phyloP scores from a whole-genome alignment of 30 jellyfish, hydroid and myxozoan species.

The Catostylus mosaicus region DNA sequence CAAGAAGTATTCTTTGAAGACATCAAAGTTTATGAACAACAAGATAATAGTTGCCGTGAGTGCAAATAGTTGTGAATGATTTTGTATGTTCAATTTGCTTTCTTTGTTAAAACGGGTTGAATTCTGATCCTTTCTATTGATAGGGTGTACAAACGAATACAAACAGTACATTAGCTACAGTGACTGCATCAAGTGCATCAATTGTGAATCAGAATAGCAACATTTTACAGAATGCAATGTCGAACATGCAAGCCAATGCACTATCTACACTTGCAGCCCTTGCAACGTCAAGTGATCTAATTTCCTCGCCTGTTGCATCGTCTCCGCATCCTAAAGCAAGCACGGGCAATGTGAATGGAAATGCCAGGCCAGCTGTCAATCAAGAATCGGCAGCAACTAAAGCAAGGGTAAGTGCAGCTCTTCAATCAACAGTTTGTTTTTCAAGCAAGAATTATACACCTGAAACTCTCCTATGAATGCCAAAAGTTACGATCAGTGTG shows the following conservation, averaged over 20 bases:
- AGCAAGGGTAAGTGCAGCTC: constrained; percentile 25
- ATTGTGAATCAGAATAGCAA: constrained; percentile 35
- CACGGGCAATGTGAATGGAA: constrained; percentile 39
- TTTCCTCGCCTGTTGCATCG: constrained; percentile 18
- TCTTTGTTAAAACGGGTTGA: background rate
- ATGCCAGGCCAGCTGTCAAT: constrained; percentile 9
- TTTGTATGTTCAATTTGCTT: too few species aligned
- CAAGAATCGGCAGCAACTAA: constrained; percentile 17
- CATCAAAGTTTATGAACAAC: too few species aligned
- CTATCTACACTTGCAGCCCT: constrained; percentile 97
- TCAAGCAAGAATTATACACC: too few species aligned
- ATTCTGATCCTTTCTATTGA: too few species aligned
- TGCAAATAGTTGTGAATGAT: too few species aligned
- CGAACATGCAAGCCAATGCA: constrained; percentile 85
- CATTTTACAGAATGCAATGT: constrained; percentile 39
- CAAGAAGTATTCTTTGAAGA: too few species aligned
- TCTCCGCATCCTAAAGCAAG: constrained; percentile 15
- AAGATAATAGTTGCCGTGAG: too few species aligned
- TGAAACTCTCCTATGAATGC: too few species aligned
- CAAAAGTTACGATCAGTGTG: too few species aligned
- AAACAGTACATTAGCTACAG: constrained; percentile 56
- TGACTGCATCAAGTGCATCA: constrained; percentile 50
- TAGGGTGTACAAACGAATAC: constrained; percentile 58
- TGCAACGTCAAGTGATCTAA: constrained; percentile 87
- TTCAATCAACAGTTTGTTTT: too few species aligned